Evolutionary conservation across 2,888 invertebrate species (phyloP).

Genomic region (Elaeidobius kamerunicus): DNA sequence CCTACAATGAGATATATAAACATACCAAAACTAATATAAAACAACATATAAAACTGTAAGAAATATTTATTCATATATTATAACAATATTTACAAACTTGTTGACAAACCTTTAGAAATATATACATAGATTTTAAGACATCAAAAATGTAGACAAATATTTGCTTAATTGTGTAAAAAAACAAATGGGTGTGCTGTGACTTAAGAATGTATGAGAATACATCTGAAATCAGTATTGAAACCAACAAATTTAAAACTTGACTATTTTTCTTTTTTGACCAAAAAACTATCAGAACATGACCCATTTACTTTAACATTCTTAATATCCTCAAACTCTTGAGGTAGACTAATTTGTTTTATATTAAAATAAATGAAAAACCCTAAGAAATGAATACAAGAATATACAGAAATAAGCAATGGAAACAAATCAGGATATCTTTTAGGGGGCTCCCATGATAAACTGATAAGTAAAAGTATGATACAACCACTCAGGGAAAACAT

Average conservation of each 20-base stretch:
- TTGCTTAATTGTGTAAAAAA: too few species aligned
- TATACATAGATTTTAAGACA: too few species aligned
- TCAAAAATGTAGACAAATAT: too few species aligned
- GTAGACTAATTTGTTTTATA: constrained; percentile 60
- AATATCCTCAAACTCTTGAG: constrained; percentile 45
- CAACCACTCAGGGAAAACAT: constrained; percentile 63
- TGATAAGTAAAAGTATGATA: constrained; percentile 56
- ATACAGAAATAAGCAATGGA: constrained; percentile 75
- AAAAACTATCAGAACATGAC: constrained; percentile 17
- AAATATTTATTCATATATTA: constrained; percentile 1
- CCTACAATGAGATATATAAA: too few species aligned
- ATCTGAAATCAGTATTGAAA: too few species aligned
- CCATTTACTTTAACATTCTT: constrained; percentile 40
- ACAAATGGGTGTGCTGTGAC: too few species aligned
- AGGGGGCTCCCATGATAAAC: constrained; percentile 64
- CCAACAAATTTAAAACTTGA: neutral
- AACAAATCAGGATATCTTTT: constrained; percentile 76
- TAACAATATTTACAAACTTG: constrained; percentile 6
- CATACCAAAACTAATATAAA: neutral
- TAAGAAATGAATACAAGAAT: constrained; percentile 79
- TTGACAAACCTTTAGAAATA: neutral
- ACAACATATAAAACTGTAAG: neutral
- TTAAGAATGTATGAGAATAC: too few species aligned
- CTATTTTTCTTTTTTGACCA: neutral
- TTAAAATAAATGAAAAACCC: constrained; percentile 74